Base-by-base conservation (phyloP, 2,113 vertebrate genomes). In the Eubucco bourcierii region DNA sequence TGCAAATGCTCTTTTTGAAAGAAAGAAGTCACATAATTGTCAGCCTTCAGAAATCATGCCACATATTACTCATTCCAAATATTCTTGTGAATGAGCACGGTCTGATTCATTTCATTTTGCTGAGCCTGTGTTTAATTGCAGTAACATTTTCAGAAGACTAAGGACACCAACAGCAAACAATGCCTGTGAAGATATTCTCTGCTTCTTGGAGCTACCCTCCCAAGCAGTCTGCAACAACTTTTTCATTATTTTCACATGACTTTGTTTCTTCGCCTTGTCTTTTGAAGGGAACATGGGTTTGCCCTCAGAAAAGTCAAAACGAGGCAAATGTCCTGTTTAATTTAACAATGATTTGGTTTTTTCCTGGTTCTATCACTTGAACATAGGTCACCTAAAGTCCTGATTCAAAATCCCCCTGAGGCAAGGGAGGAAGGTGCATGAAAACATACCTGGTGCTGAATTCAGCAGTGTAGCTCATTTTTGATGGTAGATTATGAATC, bases 71-170 rank as follows among this genome's bases (percentile, higher is more conserved):
- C 3, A 75, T 93, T 83, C 33, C 37, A 77, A 95, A 78, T 80
- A 31, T 81, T 86, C 27, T 68, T 73, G 27, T 39, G 85, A 91
- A 87, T 78, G 80, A 88, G 73, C 23, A 50, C 60, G 46, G 52
- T 70, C 81, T 91, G 61, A 87, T 47, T 91, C 44, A 61, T 18
- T 93, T 78, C 20, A 80, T 85, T 85, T 85, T 64, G 21, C 71
- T 70, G 34, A 90, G 80, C 27, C 37, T 61, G 29, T 63, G 79
- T 88, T 85, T 78, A 86, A 91, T 88, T 34, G 12, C 58, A 90
- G 63, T 77, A 88, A 72, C 55, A 90, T 94, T 86, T 90, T 20
- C 71, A 88, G 86, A 88, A 94, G 71, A 93, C 86, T 95, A 95
- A 95, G 65, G 60, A 55, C 25, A 81, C 18, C 55, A 90, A 80